A percentile compares a stretch with the other conserved stretches of the same genome.
phyloP scores from a whole-genome alignment of 2,888 invertebrate species.

The Parochlus steinenii region DNA sequence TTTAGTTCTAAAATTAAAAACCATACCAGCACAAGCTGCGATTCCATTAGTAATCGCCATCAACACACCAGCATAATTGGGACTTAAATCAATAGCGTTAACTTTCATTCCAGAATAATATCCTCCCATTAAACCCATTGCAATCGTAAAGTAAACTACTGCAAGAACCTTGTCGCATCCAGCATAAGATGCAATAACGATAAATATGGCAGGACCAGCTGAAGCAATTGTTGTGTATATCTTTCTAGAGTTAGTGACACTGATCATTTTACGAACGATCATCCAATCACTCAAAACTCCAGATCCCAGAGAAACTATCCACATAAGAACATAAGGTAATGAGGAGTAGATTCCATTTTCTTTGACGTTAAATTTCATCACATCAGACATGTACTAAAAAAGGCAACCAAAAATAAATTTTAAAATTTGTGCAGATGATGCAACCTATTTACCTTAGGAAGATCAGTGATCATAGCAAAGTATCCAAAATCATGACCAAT shows the following conservation, averaged over 20 bases:
- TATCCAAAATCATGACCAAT: constrained; percentile 54
- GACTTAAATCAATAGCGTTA: constrained; percentile 45
- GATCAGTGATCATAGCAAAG: constrained; percentile 52
- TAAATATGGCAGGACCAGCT: constrained; percentile 41
- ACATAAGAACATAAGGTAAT: constrained; percentile 48
- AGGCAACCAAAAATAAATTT: neutral
- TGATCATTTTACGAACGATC: constrained; percentile 35
- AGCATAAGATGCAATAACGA: constrained; percentile 43
- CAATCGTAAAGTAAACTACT: constrained; percentile 41
- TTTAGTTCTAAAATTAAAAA: constrained; percentile 48
- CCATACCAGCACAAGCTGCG: constrained; percentile 23
- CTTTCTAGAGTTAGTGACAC: constrained; percentile 38
- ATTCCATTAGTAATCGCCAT: constrained; percentile 47
- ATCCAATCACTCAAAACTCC: constrained; percentile 44
- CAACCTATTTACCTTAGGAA: constrained; percentile 35
- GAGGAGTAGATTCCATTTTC: constrained; percentile 45
- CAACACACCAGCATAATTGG: constrained; percentile 45
- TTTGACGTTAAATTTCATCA: constrained; percentile 45
- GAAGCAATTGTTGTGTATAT: constrained; percentile 44
- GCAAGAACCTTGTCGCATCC: constrained; percentile 36
- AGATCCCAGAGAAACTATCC: constrained; percentile 46
- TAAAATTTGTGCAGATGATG: neutral
- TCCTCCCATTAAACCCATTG: constrained; percentile 47
- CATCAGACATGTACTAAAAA: constrained; percentile 42
- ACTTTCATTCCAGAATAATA: constrained; percentile 48